These are phyloP conservation scores for Syngnathus scovelli DNA, from an alignment of 2,113 vertebrate species.

Conservation along the genomic window DNA sequence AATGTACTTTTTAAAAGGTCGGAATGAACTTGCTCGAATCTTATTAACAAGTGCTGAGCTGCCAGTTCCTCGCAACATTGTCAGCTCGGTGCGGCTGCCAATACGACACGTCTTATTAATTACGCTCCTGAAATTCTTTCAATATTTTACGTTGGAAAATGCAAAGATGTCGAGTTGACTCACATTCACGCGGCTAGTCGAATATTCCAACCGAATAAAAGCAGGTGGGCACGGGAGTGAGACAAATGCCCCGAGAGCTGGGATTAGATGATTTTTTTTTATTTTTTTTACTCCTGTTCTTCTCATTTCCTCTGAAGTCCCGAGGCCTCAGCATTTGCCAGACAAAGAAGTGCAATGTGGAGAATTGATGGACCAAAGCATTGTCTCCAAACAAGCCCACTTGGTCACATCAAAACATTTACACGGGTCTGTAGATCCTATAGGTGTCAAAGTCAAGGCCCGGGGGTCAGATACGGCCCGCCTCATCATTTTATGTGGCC, in stretches of 20 bases:
- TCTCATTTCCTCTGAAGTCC: slow-evolving; percentile 13
- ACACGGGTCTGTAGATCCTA: neutral
- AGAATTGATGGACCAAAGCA: slow-evolving; percentile 42
- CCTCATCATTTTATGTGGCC: too few species aligned
- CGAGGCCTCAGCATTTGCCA: slow-evolving; percentile 16
- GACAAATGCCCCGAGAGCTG: slow-evolving; percentile 8
- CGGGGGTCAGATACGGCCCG: too few species aligned
- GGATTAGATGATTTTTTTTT: slow-evolving; percentile 15
- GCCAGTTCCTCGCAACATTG: slow-evolving; percentile 38
- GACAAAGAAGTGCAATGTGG: slow-evolving; percentile 23
- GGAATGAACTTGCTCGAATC: slow-evolving; percentile 8
- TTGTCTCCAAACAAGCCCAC: slow-evolving; percentile 33
- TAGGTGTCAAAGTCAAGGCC: too few species aligned
- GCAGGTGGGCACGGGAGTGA: neutral
- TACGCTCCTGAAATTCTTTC: slow-evolving; percentile 42
- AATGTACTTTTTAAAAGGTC: neutral
- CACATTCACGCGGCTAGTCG: neutral
- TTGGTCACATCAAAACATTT: slow-evolving; percentile 36
- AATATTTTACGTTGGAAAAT: slow-evolving; percentile 42
- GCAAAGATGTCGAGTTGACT: neutral
- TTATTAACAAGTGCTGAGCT: slow-evolving; percentile 33
- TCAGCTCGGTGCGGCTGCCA: slow-evolving; percentile 41
- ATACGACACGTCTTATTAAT: slow-evolving; percentile 56
- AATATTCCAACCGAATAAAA: neutral
- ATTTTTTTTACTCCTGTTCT: slow-evolving; percentile 8